Evolutionary conservation across 2,888 invertebrate genomes (phyloP), one percentile per base, ranked within the genome.

Genomic region (Tigriopus californicus): DNA sequence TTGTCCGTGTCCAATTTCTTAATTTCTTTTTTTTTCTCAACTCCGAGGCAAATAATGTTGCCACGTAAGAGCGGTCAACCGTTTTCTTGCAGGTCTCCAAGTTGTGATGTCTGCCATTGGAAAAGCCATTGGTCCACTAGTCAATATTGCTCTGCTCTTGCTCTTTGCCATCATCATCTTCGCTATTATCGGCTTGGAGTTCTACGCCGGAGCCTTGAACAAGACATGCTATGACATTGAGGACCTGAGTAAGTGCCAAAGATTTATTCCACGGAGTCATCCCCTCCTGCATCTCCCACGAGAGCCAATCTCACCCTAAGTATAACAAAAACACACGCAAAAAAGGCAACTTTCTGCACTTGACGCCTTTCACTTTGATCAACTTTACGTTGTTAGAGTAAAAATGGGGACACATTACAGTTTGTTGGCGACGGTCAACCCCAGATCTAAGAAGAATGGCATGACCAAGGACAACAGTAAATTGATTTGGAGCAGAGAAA

Each of bases 91-190:
- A 98, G 97, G 97, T 84, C 84, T 98, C 78, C 98, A 98, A 83
- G 98, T 98, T 77, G 98, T 98, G 75, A 81, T 98, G 79, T 98
- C 98, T 81, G 98, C 98, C 73, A 98, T 98, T 78, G 91, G 98
- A 79, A 94, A 97, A 79, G 98, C 98, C 69, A 98, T 98, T 98
- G 97, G 97, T 68, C 98, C 98, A 68, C 80, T 98, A 79, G 84
- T 98, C 74, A 98, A 98, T 80, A 98, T 98, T 75, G 97, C 94
- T 74, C 80, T 98, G 75, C 81, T 98, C 80, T 98, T 98, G 77
- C 83, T 98, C 76, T 98, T 98, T 78, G 98, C 97, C 75, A 98
- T 98, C 77, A 91, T 98, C 77, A 98, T 98, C 78, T 98, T 98
- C 78, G 98, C 98, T 78, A 98, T 98, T 77, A 97, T 98, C 74